These are phyloP conservation scores for Clistopyga incitator DNA, from an alignment of 2,888 invertebrate genomes.

Conservation along the genomic window DNA sequence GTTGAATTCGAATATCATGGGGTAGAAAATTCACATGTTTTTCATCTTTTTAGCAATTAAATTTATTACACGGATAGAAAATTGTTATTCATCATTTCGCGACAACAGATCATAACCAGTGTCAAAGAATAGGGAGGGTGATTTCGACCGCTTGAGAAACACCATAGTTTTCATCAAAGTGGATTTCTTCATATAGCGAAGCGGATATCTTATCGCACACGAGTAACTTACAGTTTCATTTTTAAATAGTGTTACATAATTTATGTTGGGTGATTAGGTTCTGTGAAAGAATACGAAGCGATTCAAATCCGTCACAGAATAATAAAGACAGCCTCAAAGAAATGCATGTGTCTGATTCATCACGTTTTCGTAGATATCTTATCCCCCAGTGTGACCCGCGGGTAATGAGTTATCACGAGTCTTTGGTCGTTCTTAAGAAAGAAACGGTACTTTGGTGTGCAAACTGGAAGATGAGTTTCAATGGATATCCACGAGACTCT, in stretches of 20 bases:
- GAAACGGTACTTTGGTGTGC: conserved; percentile 4
- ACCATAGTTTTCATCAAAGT: not conserved
- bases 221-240: not conserved
- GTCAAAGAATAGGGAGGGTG: not conserved
- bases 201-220: not conserved
- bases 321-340: conserved; percentile 7
- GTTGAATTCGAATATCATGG: too few species aligned
- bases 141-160: not conserved
- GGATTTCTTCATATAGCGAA: not conserved
- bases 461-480: not conserved
- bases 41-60: too few species aligned
- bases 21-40: too few species aligned
- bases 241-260: not conserved
- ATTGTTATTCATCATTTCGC: not conserved
- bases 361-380: conserved; percentile 51
- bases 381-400: conserved; percentile 56
- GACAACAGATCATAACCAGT: not conserved
- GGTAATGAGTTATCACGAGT: conserved; percentile 46
- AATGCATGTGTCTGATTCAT: conserved; percentile 17
- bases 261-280: conserved; percentile 18
- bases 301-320: conserved; percentile 18
- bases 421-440: conserved; percentile 21
- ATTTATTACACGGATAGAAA: not conserved
- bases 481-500: not conserved
- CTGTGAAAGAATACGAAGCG: conserved; percentile 24